Conservation (phyloP, 2,888 invertebrate species). For the Nebria brevicollis region DNA sequence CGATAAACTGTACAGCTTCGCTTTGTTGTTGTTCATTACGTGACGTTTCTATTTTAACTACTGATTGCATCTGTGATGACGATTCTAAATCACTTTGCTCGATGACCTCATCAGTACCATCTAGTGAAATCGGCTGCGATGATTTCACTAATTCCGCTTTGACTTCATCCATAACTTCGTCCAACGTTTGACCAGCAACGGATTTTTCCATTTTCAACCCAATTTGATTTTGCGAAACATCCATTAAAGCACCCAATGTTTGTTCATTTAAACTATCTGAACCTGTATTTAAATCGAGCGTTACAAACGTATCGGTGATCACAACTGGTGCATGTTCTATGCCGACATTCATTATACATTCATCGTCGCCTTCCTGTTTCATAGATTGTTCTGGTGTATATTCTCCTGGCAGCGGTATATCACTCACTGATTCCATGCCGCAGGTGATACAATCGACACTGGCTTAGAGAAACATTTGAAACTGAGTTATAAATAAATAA, state of each 20-base stretch:
- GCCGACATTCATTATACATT: background rate
- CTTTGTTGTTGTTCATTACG: too few species aligned
- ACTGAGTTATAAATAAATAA: slow-evolving; percentile 6
- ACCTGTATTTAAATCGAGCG: background rate
- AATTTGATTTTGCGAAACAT: background rate
- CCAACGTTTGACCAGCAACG: background rate
- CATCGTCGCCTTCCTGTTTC: too few species aligned
- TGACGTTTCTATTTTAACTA: too few species aligned
- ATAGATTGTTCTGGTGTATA: background rate
- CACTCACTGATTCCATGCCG: slow-evolving; percentile 38
- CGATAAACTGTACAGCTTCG: background rate
- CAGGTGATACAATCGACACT: background rate
- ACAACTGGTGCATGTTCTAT: background rate
- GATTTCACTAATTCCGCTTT: background rate
- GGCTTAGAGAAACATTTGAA: slow-evolving; percentile 5
- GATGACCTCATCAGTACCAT: background rate
- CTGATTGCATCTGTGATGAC: too few species aligned
- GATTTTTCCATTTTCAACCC: too few species aligned
- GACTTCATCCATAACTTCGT: background rate
- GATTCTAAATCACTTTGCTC: background rate
- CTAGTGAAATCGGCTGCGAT: background rate
- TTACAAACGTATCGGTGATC: background rate
- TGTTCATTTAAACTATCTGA: background rate
- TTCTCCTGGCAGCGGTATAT: slow-evolving; percentile 40
- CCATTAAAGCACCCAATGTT: background rate